These are phyloP conservation scores for Acanthosepion lycidas DNA, from an alignment of 2,888 invertebrate species.

Conservation along the genomic window DNA sequence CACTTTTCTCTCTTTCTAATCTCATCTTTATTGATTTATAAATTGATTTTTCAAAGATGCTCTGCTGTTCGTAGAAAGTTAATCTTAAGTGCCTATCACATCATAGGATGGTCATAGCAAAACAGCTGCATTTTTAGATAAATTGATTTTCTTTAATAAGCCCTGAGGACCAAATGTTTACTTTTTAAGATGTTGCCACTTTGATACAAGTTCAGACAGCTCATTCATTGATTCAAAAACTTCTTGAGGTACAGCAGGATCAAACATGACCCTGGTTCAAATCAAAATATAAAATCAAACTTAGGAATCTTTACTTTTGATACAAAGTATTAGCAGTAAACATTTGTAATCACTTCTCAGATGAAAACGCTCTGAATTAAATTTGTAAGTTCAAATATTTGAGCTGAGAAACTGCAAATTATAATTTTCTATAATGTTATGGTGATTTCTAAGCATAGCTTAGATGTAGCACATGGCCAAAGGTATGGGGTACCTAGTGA, in stretches of 20 bases:
- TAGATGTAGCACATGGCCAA: no score
- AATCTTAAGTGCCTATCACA: conserved; percentile 6
- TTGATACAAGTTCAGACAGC: background rate
- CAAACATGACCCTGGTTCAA: background rate
- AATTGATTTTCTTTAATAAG: background rate
- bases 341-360: no score
- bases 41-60: background rate
- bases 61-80: background rate
- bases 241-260: background rate
- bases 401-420: no score
- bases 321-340: background rate
- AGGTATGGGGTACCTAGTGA: no score
- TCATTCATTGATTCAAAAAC: background rate
- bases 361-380: no score
- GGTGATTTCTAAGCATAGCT: no score
- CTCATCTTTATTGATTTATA: background rate
- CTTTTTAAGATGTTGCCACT: background rate
- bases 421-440: no score
- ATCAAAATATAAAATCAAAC: background rate
- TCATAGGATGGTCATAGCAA: background rate
- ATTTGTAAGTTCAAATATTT: no score
- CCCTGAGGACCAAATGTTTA: background rate
- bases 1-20: background rate
- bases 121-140: background rate
- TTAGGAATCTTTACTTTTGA: background rate